Base-by-base conservation (phyloP, 2,888 invertebrate species). In the Drosophila nr. perissopoda region DNA sequence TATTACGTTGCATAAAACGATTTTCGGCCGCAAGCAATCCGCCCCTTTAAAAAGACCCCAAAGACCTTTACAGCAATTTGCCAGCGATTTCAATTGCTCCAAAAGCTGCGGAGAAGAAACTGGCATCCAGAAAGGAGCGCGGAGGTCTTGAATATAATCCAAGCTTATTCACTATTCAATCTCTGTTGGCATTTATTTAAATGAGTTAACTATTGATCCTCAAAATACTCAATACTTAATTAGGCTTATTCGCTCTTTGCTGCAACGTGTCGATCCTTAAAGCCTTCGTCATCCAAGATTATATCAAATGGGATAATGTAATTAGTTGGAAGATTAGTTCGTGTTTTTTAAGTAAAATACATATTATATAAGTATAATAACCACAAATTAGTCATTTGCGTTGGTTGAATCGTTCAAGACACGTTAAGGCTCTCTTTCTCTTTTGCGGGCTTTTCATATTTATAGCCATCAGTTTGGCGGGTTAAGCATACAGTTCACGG, bases 1-100 rank as follows among this genome's bases (percentile, higher is more conserved):
- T 73, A 78, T 78, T 78, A 78, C 78, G 78, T 78, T 78, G 78
- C 78, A 78, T 45, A 78, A 74, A 76, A 57, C 58, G 54, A n/a
- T 56, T 49, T 67, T 54, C 68, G 64, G 69, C 67, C 67, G 21
- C 52, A 49, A 31, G 77, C 63, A 27, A 33, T 21, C n/a, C 13
- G 6, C 34, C 57, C 38, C 4, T 51, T 13, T 27, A 13, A 56
- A 57, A 31, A 63, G 29, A 59, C 56, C 69, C 62, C 69, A 33
- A 63, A 70, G 45, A 72, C 64, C 52, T 52, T 67, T 51, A 13
- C 18, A 40, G 34, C 52, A 69, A 67, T 69, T 69, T 69, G 69
- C 69, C 45, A 67, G 18, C 33, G 51, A 68, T 52, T 68, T 51
- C 34, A 56, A 68, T 18, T 16, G 42, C 33, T 10, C 0, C 33